phyloP scores from a whole-genome alignment of 2,113 vertebrate genomes.

The Periophthalmus modestus region DNA sequence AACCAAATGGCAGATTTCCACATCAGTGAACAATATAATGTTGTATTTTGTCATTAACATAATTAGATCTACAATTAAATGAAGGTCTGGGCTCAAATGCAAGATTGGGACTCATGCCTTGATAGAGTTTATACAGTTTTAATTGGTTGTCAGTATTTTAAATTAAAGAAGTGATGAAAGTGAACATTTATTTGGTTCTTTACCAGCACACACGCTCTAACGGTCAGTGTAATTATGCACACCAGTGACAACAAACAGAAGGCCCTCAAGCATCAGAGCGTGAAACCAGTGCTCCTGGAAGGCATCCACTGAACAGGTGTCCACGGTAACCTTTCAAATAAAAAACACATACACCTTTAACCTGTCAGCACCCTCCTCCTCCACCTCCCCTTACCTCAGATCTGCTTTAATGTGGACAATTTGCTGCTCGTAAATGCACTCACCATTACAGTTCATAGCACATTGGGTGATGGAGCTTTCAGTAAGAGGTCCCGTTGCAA shows the following conservation, averaged over 20 bases:
- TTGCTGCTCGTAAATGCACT: conserved; percentile 22
- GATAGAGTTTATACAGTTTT: no score
- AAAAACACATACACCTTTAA: not conserved
- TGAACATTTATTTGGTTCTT: not conserved
- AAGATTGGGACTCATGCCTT: no score
- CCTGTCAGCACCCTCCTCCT: conserved; percentile 9
- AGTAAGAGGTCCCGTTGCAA: conserved; percentile 15
- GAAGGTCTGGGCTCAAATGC: no score
- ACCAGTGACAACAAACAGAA: conserved; percentile 11
- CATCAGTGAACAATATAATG: no score
- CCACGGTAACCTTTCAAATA: not conserved
- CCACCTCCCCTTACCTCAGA: not conserved
- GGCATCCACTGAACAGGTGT: not conserved
- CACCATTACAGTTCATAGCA: conserved; percentile 25
- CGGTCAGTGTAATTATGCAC: not conserved
- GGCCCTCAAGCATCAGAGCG: not conserved
- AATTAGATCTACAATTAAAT: no score
- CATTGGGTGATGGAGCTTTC: conserved; percentile 16
- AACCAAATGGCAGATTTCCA: no score
- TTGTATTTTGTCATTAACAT: no score
- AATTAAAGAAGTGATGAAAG: not conserved
- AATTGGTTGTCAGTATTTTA: not conserved
- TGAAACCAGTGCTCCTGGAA: not conserved
- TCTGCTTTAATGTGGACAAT: conserved; percentile 17
- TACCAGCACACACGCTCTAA: not conserved